phyloP scores from a whole-genome alignment of 2,888 invertebrate species.

The Pristionchus maxplancki region DNA sequence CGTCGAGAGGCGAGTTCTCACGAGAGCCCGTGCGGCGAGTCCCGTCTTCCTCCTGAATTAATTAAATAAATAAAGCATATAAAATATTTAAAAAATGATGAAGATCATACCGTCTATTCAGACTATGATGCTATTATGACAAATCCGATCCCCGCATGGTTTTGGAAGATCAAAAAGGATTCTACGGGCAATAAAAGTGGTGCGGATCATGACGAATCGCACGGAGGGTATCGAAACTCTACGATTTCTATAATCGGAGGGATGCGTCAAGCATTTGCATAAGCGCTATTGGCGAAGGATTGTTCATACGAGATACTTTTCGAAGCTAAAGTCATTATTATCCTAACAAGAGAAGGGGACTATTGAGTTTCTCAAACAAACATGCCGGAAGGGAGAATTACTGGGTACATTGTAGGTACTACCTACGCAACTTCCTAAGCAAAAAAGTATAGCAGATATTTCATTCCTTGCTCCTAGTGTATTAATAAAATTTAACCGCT shows the following conservation, averaged over 20 bases:
- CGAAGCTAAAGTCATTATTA: not conserved
- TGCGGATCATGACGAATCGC: conserved; percentile 1
- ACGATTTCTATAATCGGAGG: not conserved
- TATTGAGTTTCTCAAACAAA: not conserved
- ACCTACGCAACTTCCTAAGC: not conserved
- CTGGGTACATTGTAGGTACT: not conserved
- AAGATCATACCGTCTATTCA: no score
- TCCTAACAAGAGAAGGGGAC: not conserved
- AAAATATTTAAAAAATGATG: no score
- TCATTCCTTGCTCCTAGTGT: not conserved
- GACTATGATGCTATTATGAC: not conserved
- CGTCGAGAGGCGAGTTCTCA: conserved; percentile 75
- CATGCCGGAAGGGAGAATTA: not conserved
- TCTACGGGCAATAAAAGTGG: not conserved
- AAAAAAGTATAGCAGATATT: not conserved
- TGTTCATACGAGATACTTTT: not conserved
- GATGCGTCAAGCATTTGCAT: conserved; percentile 1
- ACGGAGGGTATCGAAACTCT: not conserved
- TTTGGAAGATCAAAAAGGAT: not conserved
- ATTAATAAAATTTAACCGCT: no score
- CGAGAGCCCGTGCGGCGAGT: not conserved
- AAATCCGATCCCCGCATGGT: not conserved
- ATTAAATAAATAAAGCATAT: not conserved
- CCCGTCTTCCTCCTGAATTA: not conserved
- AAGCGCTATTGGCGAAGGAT: not conserved